A percentile compares a stretch with the other conserved stretches of the same genome.
phyloP scores from a whole-genome alignment of 2,797 vertebrate genomes.

The Tokudaia muenninki region DNA sequence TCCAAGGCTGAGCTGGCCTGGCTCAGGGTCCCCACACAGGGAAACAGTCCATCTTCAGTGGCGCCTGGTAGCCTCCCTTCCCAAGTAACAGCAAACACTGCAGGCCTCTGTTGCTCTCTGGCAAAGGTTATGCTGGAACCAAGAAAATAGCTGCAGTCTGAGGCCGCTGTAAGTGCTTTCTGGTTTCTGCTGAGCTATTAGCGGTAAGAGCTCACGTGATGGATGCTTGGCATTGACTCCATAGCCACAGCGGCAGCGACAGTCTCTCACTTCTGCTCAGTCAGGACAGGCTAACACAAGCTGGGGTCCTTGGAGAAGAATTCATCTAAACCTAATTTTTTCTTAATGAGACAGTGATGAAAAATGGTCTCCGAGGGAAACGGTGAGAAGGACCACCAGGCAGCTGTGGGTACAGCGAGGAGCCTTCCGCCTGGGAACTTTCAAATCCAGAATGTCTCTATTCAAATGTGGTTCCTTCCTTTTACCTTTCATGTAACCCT shows the following conservation, averaged over 20 bases:
- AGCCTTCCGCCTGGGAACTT: background rate
- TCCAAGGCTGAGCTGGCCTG: background rate
- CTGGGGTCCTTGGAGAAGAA: background rate
- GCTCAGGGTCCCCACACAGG: background rate
- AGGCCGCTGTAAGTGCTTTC: background rate
- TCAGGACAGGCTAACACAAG: background rate
- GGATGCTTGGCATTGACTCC: background rate
- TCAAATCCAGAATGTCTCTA: background rate
- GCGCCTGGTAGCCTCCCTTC: background rate
- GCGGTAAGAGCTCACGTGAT: background rate
- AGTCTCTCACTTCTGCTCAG: background rate
- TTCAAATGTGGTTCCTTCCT: background rate
- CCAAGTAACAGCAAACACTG: background rate
- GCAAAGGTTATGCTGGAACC: background rate
- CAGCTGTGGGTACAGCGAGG: background rate
- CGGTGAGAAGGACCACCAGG: background rate
- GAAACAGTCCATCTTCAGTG: background rate
- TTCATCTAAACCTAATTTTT: background rate
- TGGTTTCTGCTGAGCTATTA: background rate
- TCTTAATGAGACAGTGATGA: background rate
- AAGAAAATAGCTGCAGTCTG: background rate
- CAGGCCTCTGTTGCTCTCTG: background rate
- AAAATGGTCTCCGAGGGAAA: background rate
- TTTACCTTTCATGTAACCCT: background rate
- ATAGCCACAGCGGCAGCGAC: fast-evolving